Base-by-base conservation (phyloP, 2,113 vertebrate genomes). In the Macquaria ambigua region DNA sequence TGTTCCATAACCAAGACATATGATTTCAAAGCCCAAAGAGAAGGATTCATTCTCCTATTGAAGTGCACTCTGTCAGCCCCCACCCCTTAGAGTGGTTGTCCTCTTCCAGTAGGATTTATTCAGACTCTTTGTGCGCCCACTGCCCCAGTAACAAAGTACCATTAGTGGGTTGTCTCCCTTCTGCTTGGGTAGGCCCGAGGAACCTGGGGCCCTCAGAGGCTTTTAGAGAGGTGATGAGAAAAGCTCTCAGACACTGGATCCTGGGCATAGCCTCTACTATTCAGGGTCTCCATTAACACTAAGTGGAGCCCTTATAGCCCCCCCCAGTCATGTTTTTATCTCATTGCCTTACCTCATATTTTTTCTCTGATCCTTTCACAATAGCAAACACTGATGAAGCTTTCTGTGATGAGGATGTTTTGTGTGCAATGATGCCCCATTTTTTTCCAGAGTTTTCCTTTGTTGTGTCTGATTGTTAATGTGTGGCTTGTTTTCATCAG, bases 1-100 rank as follows among this genome's bases (percentile, higher is more conserved):
- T 55, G 15, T 74, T 71, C 31, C 56, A 67, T 55, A 63, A 64
- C 25, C n/a, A 70, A 56, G 67, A 16, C 10, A 10, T 63, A 76
- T 58, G 92, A 88, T 84, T 72, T 67, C 72, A 97, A 96, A 96
- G 48, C 53, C n/a, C 5, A 16, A 48, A 79, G 88, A 94, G 96
- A 61, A 95, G 95, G 83, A 41, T 62, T 79, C 31, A 74, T 75
- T 83, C 41, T 81, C n/a, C 23, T 25, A 20, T 48, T 69, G 37
- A 67, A 79, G 55, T 59, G 62, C 61, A 6, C 75, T 59, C 55
- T 74, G 55, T 61, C 62, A 31, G 14, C 68, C 73, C 79, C 37
- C 81, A 11, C 34, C 48, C 58, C 8, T 34, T 46, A 7, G 63
- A 79, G 62, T 53, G 31, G 80, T 84, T 59, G 61, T 79, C 62